phyloP scores from a whole-genome alignment of 2,113 vertebrate species.

The Epinephelus fuscoguttatus region DNA sequence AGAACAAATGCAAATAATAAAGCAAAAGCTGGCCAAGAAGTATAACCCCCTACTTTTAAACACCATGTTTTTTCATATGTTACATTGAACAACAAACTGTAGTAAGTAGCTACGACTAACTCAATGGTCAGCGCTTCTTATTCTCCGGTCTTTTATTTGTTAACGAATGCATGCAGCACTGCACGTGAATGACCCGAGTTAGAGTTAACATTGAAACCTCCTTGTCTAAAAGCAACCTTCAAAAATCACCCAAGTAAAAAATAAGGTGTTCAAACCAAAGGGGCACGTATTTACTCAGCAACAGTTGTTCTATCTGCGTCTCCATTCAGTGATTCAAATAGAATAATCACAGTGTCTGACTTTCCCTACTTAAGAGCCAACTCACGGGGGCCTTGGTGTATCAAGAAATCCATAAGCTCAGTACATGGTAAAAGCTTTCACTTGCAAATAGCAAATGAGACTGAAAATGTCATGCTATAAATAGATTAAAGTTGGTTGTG shows the following conservation, averaged over 20 bases:
- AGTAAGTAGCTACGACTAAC: not conserved
- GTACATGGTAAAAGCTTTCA: conserved; percentile 21
- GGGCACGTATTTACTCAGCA: conserved; percentile 14
- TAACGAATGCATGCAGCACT: not conserved
- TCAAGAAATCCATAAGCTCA: conserved; percentile 45
- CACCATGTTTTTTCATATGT: not conserved
- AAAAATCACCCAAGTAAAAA: not conserved
- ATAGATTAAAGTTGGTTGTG: conserved; percentile 50
- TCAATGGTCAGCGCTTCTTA: not conserved
- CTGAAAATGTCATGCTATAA: conserved; percentile 62
- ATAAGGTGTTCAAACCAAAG: not conserved
- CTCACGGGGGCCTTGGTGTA: not conserved
- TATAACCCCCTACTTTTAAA: not conserved
- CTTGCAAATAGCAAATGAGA: conserved; percentile 47
- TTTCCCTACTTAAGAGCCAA: not conserved
- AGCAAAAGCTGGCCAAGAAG: not conserved
- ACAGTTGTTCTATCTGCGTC: not conserved
- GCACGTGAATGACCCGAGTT: not conserved
- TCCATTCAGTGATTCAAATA: not conserved
- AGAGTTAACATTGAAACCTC: conserved; percentile 12
- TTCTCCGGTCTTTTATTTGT: not conserved
- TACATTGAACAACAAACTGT: not conserved
- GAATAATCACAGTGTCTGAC: conserved; percentile 5
- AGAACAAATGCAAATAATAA: conserved; percentile 7
- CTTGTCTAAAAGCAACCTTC: conserved; percentile 4